phyloP scores from a whole-genome alignment of 2,113 vertebrate genomes.

The Eudyptes chrysolophus region DNA sequence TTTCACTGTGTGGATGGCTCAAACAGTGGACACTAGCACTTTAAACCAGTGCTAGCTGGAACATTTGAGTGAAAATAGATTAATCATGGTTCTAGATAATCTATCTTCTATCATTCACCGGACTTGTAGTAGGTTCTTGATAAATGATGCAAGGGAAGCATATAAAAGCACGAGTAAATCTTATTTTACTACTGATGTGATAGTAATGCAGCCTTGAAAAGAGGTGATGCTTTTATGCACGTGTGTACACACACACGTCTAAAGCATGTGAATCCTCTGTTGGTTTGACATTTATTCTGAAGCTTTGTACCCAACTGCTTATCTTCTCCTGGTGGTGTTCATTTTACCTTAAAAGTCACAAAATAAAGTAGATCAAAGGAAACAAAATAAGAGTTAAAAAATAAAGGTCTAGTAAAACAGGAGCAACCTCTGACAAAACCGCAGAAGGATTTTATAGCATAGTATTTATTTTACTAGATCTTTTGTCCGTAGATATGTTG shows the following conservation, averaged over 20 bases:
- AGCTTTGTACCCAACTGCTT: not conserved
- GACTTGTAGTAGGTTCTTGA: not conserved
- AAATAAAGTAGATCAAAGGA: not conserved
- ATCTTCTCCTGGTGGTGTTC: not conserved
- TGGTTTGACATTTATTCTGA: not conserved
- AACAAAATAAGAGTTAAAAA: not conserved
- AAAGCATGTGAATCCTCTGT: not conserved
- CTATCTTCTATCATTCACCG: fast-evolving
- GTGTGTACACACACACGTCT: fast-evolving
- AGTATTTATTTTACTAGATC: not conserved
- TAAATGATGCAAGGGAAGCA: not conserved
- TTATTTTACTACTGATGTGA: not conserved
- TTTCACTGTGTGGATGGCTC: not conserved
- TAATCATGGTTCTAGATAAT: not conserved
- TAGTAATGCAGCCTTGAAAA: not conserved
- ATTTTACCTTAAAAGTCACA: not conserved
- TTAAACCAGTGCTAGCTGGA: not conserved
- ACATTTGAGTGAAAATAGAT: not conserved
- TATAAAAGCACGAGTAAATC: not conserved
- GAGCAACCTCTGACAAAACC: not conserved
- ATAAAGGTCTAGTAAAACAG: not conserved
- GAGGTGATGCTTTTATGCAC: not conserved
- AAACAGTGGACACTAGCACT: not conserved
- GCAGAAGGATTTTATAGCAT: not conserved
- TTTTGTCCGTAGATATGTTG: not conserved